phyloP scores from a whole-genome alignment of 2,113 vertebrate genomes.

The Centrocercus urophasianus region DNA sequence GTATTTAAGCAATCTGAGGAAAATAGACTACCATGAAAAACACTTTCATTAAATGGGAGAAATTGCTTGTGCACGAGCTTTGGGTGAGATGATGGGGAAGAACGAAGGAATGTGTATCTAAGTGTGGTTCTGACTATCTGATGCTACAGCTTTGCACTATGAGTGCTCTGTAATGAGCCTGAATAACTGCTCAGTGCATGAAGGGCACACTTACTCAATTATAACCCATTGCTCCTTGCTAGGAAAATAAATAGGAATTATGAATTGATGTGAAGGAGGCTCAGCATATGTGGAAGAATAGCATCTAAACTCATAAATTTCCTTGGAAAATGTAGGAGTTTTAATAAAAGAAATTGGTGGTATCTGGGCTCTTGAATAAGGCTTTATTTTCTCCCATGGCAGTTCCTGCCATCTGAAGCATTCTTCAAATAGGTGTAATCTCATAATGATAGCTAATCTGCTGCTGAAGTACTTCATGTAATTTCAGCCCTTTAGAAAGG shows the following conservation, averaged over 20 bases:
- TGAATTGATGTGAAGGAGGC: not conserved
- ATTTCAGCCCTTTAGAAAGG: not conserved
- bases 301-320: not conserved
- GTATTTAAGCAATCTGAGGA: not conserved
- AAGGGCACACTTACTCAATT: fast-evolving
- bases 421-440: not conserved
- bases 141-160: not conserved
- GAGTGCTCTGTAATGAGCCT: fast-evolving
- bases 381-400: not conserved
- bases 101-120: fast-evolving
- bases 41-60: not conserved
- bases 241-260: not conserved
- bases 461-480: not conserved
- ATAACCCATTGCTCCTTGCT: not conserved
- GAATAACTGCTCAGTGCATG: not conserved
- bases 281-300: not conserved
- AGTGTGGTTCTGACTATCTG: fast-evolving
- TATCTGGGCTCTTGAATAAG: not conserved
- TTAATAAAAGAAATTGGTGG: not conserved
- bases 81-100: not conserved
- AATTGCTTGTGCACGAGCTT: not conserved
- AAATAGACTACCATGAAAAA: not conserved
- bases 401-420: not conserved
- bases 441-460: not conserved
- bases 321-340: not conserved